Base-by-base conservation (phyloP, 2,797 vertebrate species). In the Crypturellus tataupa region DNA sequence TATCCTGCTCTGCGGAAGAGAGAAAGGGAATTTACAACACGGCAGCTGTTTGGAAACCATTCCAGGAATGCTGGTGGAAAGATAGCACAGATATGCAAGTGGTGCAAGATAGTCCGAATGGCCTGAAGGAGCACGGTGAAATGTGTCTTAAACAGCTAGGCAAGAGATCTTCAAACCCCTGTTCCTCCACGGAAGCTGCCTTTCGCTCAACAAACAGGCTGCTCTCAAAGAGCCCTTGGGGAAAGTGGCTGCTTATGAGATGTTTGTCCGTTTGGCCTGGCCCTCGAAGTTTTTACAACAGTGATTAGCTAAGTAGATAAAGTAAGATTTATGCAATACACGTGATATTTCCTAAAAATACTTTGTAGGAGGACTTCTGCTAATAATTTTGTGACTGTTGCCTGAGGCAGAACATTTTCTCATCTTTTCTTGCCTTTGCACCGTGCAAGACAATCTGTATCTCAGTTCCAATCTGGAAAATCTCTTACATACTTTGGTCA, bases 41-140 rank as follows among this genome's bases (percentile, higher is more conserved):
- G 59, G 76, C 83, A 90, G 70, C 94, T 95, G 83, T 91, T 94
- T 80, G 83, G 85, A 94, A 94, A 94, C 80, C 71, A 80, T 87
- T 81, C 88, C 44, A 88, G 88, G 94, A 96, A 95, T 96, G 95
- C 64, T 1, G 5, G 8, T 70, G 88, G 67, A 81, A 94, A 93
- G 96, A 96, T 95, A 96, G 63, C 91, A 20, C 63, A 94, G 89
- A 95, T 91, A 91, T 63, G 65, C 67, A 60, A 92, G 87, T 77
- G 63, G 42, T 84, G 85, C 89, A 91, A 53, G 82, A 65, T 93
- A 95, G 93, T 92, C 94, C 86, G 89, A 88, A 77, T 91, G 93
- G 82, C 89, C 87, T n/a, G 63, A 44, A 79, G 92, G 77, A 91
- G 33, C 53, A 2, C 9, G 91, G 82, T 73, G 85, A 95, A 92